Percentiles rank a stretch among this genome's conserved stretches.
Evolutionary conservation across 2,113 vertebrate species (phyloP).

Genomic region (Marmota flaviventris): DNA sequence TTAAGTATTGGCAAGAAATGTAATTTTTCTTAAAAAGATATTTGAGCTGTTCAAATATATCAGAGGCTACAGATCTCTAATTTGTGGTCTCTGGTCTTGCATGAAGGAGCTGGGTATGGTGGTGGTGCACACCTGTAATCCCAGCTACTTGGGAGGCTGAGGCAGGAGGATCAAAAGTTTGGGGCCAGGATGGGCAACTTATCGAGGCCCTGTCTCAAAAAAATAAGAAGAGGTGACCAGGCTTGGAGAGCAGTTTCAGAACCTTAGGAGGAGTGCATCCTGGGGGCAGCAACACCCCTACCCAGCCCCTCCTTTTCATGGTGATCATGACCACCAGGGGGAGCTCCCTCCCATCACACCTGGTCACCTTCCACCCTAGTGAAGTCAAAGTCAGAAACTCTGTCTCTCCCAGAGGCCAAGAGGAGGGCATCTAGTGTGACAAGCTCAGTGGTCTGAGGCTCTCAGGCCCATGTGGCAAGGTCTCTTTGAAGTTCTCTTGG

Average conservation of each 20-base stretch:
- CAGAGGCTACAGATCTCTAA: not conserved
- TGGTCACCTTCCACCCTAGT: not conserved
- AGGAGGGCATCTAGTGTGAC: not conserved
- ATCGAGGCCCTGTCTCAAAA: not conserved
- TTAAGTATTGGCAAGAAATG: not conserved
- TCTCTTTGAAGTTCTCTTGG: not conserved
- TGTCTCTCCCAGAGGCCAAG: not conserved
- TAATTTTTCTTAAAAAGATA: not conserved
- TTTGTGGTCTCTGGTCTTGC: not conserved
- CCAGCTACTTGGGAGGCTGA: too few species aligned
- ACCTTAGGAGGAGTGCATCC: too few species aligned
- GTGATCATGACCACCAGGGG: not conserved
- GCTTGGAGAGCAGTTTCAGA: not conserved
- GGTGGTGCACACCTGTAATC: too few species aligned
- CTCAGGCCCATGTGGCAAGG: not conserved
- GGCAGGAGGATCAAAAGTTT: too few species aligned
- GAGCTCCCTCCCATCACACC: not conserved
- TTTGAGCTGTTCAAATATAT: not conserved
- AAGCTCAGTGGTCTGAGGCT: not conserved
- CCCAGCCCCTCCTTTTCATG: not conserved
- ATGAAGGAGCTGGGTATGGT: too few species aligned
- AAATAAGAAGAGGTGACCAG: not conserved
- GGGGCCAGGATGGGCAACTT: too few species aligned
- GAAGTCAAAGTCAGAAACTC: not conserved
- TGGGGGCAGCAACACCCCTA: rapidly evolving